Evolutionary conservation across 2,888 invertebrate species (phyloP).

Genomic region (Tetragonisca angustula): DNA sequence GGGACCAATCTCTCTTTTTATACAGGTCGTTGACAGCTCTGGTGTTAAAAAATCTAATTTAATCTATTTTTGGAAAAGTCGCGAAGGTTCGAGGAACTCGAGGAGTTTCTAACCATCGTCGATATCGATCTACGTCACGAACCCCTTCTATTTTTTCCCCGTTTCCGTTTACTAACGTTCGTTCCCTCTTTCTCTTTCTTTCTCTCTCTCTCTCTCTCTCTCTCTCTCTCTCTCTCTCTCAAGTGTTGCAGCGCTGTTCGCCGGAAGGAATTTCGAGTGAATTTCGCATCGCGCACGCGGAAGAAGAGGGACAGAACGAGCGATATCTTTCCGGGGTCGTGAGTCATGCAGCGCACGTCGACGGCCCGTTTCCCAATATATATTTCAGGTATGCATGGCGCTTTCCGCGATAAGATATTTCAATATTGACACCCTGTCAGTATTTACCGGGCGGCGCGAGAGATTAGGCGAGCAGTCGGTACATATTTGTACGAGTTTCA

Average conservation of each 20-base stretch:
- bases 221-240: neutral
- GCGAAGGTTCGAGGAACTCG: neutral
- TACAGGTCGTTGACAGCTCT: too few species aligned
- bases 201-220: neutral
- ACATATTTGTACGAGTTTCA: slow-evolving; percentile 79
- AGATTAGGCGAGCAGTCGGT: slow-evolving; percentile 75
- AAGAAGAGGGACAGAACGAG: neutral
- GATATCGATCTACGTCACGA: slow-evolving; percentile 45
- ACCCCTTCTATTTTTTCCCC: slow-evolving; percentile 37
- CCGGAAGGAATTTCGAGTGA: slow-evolving; percentile 31
- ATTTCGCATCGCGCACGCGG: neutral
- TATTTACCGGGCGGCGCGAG: slow-evolving; percentile 76
- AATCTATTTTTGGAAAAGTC: neutral
- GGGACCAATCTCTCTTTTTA: too few species aligned
- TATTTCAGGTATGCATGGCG: slow-evolving; percentile 74
- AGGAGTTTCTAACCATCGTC: slow-evolving; percentile 2
- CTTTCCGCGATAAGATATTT: slow-evolving; percentile 80
- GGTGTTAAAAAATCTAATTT: too few species aligned
- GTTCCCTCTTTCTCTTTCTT: neutral
- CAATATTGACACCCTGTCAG: slow-evolving; percentile 80
- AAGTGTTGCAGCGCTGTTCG: slow-evolving; percentile 19
- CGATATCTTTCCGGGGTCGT: slow-evolving; percentile 62
- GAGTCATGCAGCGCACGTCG: slow-evolving; percentile 63
- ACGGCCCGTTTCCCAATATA: slow-evolving; percentile 68
- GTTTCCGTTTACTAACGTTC: slow-evolving; percentile 11